Conservation (phyloP, 2,797 vertebrate species). For the Numenius phaeopus region DNA sequence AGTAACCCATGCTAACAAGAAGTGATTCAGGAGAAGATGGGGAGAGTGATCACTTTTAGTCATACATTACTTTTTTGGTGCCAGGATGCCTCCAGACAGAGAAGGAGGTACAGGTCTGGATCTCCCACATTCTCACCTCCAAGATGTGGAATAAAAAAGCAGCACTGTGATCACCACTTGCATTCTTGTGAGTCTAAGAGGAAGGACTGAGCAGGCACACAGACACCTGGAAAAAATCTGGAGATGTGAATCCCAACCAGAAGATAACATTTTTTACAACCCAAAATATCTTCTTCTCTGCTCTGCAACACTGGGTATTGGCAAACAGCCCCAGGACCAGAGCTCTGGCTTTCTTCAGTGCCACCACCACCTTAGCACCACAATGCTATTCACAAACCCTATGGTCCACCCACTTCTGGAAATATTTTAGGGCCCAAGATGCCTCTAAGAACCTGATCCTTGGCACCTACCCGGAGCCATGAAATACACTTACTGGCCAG, state of each 20-base stretch:
- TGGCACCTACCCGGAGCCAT: not conserved
- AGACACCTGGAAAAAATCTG: not conserved
- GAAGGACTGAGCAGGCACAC: not conserved
- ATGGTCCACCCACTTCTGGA: not conserved
- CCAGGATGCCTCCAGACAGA: not conserved
- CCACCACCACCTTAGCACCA: not conserved
- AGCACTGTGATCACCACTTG: not conserved
- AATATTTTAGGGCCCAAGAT: not conserved
- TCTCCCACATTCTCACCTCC: not conserved
- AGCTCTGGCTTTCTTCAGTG: not conserved
- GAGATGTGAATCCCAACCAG: not conserved
- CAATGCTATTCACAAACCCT: not conserved
- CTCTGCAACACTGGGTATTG: not conserved
- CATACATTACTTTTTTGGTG: not conserved
- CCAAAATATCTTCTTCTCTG: not conserved
- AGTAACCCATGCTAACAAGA: not conserved
- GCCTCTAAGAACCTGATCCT: not conserved
- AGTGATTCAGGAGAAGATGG: not conserved
- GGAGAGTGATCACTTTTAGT: not conserved
- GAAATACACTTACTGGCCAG: not conserved
- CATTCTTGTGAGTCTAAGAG: not conserved
- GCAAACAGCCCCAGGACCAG: not conserved
- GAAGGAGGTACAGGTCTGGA: not conserved
- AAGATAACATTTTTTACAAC: not conserved
- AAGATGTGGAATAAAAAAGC: not conserved